These are phyloP conservation scores for Pseudomyrmex concolor DNA, from an alignment of 1,140 invertebrate genomes.

Conservation along the genomic window DNA sequence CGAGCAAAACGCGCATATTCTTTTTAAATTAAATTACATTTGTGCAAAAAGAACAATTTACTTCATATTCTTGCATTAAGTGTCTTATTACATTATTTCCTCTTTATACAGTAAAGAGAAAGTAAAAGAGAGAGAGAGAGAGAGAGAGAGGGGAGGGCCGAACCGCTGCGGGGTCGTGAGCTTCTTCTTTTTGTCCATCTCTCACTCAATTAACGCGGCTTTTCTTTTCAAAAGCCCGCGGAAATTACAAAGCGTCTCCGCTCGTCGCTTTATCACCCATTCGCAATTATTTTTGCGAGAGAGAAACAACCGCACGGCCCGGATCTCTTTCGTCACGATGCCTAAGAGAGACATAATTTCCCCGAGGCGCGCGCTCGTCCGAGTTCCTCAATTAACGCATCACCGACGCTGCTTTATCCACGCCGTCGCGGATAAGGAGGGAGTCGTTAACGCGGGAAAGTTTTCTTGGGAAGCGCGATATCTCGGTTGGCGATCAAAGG, in stretches of 20 bases:
- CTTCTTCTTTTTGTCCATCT: neutral
- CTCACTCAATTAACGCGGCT: constrained; percentile 53
- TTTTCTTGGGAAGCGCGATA: constrained; percentile 49
- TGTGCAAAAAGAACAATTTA: constrained; percentile 5
- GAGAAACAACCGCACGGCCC: constrained; percentile 19
- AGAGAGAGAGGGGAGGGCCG: constrained; percentile 5
- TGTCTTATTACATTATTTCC: constrained; percentile 41
- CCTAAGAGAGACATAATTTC: constrained; percentile 58
- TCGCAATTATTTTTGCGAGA: constrained; percentile 59
- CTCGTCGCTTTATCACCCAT: constrained; percentile 54
- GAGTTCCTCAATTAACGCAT: constrained; percentile 50
- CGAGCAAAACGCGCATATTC: neutral
- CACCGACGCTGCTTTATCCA: constrained; percentile 23
- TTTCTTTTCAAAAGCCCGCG: constrained; percentile 63
- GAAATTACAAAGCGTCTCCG: constrained; percentile 69
- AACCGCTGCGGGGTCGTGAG: neutral
- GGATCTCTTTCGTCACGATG: constrained; percentile 41
- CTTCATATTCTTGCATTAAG: constrained; percentile 57
- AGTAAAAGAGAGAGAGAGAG: neutral
- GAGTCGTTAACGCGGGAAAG: constrained; percentile 48
- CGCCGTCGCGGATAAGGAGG: constrained; percentile 11
- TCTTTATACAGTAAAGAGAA: no score
- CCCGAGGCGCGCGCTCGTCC: constrained; percentile 56
- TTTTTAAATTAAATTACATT: neutral
- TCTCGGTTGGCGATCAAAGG: constrained; percentile 58